Base-by-base conservation (phyloP, 2,797 vertebrate species). In the Microctenopoma lineatum region DNA sequence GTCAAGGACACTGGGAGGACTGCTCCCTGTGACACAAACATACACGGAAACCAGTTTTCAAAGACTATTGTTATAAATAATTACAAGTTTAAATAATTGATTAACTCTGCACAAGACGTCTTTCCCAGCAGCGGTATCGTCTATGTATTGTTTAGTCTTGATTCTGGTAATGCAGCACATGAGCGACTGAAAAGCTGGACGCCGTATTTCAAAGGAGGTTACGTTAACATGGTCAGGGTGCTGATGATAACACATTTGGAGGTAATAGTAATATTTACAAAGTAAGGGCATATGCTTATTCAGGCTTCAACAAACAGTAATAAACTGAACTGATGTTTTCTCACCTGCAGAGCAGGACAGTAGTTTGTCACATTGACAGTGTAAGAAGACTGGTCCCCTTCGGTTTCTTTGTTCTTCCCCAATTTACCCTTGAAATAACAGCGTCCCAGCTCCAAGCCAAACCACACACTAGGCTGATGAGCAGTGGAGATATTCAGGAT, bases 291-390 rank as follows among this genome's bases (percentile, higher is more conserved):
- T 42, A 0, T 0, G 45, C 65, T 72, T 56, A 21, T n/a, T 59
- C 25, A 52, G 29, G 9, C 73, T 75, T 72, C 4, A 3, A 45
- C 1, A 18, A 10, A 25, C 41, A 21, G 4, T 8, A 45, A 8
- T 4, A 4, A 27, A 57, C 7, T 47, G 1, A 63, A 32, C 1
- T 5, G 16, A 21, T 18, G 57, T 50, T n/a, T 46, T 41, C 51
- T 87, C 84, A 96, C 95, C 93, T 94, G 90, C 18, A 95, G 73
- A 16, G 38, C 26, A 32, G 75, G n/a, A 9, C 95, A 96, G 68
- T 89, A 88, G 87, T 85, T 94, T 61, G 70, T 90, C 45, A 94
- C 59, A 66, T 89, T 91, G 14, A 93, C 73, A 1, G 69, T 18
- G 75, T 93, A 95, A 54, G 81, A 80, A 38, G 89, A 73, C 51